phyloP scores from a whole-genome alignment of 2,113 vertebrate species.

The Lagopus muta region DNA sequence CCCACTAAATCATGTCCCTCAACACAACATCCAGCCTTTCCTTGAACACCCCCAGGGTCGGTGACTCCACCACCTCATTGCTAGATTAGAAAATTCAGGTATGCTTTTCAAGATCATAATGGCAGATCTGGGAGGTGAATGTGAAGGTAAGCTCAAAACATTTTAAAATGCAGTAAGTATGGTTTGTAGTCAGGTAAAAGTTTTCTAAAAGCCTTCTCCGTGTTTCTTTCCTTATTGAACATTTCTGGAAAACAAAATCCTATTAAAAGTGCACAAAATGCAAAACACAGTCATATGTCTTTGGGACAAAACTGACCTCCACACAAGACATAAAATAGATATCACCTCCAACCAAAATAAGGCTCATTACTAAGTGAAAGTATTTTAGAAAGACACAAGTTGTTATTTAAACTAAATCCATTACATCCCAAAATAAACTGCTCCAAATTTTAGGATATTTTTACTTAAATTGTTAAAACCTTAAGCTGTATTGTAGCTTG shows the following conservation, averaged over 20 bases:
- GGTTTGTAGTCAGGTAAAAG: background rate
- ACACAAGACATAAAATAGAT: background rate
- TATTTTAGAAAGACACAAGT: background rate
- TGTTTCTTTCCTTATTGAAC: background rate
- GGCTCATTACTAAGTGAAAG: background rate
- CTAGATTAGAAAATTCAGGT: background rate
- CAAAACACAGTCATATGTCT: background rate
- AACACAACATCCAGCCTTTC: too few species aligned
- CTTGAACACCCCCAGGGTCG: too few species aligned
- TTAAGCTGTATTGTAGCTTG: fast-evolving
- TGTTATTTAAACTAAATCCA: background rate
- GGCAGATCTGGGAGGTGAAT: background rate
- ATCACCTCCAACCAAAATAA: background rate
- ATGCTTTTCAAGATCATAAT: background rate
- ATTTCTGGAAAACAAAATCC: background rate
- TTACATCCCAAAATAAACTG: background rate
- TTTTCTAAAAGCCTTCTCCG: background rate
- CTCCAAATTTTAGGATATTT: background rate
- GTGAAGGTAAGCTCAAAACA: background rate
- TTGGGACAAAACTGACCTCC: background rate
- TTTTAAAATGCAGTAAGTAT: background rate
- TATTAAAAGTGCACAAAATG: background rate
- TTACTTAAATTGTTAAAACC: background rate
- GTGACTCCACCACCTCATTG: background rate
- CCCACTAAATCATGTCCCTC: too few species aligned